Conservation (phyloP, 2,888 invertebrate genomes). For the Oxycera nigricornis region DNA sequence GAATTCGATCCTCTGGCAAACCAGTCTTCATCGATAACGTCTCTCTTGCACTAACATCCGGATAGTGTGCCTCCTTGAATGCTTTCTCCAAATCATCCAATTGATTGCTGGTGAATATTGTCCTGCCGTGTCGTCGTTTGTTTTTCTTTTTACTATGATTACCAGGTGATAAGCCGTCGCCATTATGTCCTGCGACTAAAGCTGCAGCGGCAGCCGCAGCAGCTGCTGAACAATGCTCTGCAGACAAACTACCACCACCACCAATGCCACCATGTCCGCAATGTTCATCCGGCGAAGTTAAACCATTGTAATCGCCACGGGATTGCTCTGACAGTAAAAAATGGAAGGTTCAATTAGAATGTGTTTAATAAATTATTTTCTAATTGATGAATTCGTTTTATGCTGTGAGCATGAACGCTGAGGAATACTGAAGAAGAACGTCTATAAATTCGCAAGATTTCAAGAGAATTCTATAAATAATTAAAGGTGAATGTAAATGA, state of each 20-base stretch:
- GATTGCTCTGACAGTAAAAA: slow-evolving; percentile 48
- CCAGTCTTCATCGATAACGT: slow-evolving; percentile 92
- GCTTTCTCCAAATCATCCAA: slow-evolving; percentile 99
- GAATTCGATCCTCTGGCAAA: slow-evolving; percentile 91
- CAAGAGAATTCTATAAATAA: too few relatives aligned
- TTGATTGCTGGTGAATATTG: slow-evolving; percentile 99
- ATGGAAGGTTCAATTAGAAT: background rate
- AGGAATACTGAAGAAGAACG: too few relatives aligned
- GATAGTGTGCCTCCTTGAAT: slow-evolving; percentile 99
- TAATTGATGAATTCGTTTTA: too few relatives aligned
- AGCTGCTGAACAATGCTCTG: slow-evolving; percentile 48
- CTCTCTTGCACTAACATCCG: slow-evolving; percentile 96
- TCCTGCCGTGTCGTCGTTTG: slow-evolving; percentile 92
- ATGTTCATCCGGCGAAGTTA: slow-evolving; percentile 49
- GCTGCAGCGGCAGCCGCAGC: slow-evolving; percentile 54
- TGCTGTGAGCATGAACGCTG: too few relatives aligned
- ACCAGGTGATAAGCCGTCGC: slow-evolving; percentile 42
- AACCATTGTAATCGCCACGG: slow-evolving; percentile 49
- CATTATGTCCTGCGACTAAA: slow-evolving; percentile 39
- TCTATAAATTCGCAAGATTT: too few relatives aligned
- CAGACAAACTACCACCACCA: slow-evolving; percentile 44
- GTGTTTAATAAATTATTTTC: background rate
- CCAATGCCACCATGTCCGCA: slow-evolving; percentile 49
- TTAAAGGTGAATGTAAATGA: too few relatives aligned
- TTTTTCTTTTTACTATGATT: slow-evolving; percentile 90